Percentiles rank a stretch among this genome's conserved stretches.
Conservation (phyloP, 2,888 invertebrate genomes). For the Monochamus alternatus region DNA sequence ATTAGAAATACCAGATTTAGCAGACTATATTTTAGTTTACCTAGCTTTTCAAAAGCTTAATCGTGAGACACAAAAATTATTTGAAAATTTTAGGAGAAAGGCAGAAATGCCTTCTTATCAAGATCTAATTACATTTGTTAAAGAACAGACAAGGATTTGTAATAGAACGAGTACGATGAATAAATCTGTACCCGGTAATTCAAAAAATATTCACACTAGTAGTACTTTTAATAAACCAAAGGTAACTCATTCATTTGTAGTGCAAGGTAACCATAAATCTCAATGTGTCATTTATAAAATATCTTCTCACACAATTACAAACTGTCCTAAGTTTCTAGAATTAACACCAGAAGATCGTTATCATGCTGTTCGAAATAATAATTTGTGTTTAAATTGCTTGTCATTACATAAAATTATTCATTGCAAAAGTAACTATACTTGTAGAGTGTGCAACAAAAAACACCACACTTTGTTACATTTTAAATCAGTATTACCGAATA, state of each 20-base stretch:
- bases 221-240: neutral
- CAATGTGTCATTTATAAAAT: slow-evolving; percentile 9
- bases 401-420: slow-evolving; percentile 10
- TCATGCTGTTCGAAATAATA: neutral
- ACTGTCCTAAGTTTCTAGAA: slow-evolving; percentile 17
- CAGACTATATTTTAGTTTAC: slow-evolving; percentile 30
- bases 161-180: neutral
- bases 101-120: slow-evolving; percentile 14
- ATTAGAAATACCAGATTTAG: slow-evolving; percentile 23
- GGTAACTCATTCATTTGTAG: slow-evolving; percentile 4
- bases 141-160: slow-evolving; percentile 21
- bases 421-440: slow-evolving; percentile 17
- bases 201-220: neutral
- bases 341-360: slow-evolving; percentile 14
- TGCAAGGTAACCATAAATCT: neutral
- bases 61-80: slow-evolving; percentile 25
- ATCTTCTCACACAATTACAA: neutral
- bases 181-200: neutral
- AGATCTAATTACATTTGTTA: slow-evolving; percentile 24
- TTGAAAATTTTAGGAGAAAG: slow-evolving; percentile 8
- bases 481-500: neutral
- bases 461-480: too few relatives aligned
- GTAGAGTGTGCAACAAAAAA: neutral
- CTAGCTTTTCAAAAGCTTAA: slow-evolving; percentile 25
- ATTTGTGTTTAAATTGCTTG: slow-evolving; percentile 15